Evolutionary conservation across 2,888 invertebrate species (phyloP), one percentile per base, ranked within the genome.

Genomic region (Epinotia ramella): DNA sequence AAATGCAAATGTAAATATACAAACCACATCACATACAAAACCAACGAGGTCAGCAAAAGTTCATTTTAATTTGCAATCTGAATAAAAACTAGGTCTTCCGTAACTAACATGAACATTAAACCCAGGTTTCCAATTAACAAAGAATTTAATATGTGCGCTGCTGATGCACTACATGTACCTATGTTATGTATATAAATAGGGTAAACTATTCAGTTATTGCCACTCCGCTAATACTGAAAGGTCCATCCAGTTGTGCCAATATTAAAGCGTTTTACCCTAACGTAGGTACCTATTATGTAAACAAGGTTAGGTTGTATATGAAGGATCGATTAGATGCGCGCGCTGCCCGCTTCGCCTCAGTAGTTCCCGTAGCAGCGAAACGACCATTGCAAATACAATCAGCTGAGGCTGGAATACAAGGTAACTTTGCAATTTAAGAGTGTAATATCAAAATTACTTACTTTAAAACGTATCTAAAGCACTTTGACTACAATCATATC

Each of bases 251-350:
- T 53, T 53, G 44, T 56, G 24, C 20, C 63, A 33, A 64, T 28
- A 53, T 64, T 53, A n/a, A n/a, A 53, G 40, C 66, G 53, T 28
- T 66, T 66, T 66, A 66, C 53, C 66, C 70, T 64, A 16, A 57
- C 44, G 40, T 73, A 73, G 66, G 49, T 73, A 70, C 56, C 33
- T 65, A 69, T 59, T 77, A 83, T 84, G 83, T 84, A 83, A 84
- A 85, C 83, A 84, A 82, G 81, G 82, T 78, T 83, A 82, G 81
- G 82, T 78, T 83, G 79, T 86, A 85, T 84, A 70, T 65, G 59
- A 59, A 72, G 81, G 88, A 93, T 93, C 93, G 92, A 93, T 93
- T 84, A 82, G 84, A 77, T 93, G 93, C 93, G 93, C 93, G 93
- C 93, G 93, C 90, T 84, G 86, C 69, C 80, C 74, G 59, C 79